Evolutionary conservation across 2,797 vertebrate species (phyloP).

Genomic region (Pseudomugil tenellus): DNA sequence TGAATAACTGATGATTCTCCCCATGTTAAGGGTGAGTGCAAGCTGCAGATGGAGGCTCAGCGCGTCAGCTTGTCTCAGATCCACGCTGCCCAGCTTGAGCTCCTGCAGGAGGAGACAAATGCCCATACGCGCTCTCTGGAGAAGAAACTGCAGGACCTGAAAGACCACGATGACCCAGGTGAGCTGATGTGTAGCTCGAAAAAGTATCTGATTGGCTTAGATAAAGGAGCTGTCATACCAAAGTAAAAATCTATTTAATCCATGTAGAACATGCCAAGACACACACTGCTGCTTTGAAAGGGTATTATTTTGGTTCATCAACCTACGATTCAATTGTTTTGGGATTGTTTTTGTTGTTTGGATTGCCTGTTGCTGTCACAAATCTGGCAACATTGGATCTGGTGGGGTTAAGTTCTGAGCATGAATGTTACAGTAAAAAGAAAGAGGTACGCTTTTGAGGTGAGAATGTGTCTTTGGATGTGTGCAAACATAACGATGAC

Average conservation of each 20-base stretch:
- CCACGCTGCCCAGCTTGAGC: slow-evolving; percentile 90
- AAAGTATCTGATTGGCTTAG: no score
- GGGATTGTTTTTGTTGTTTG: neutral
- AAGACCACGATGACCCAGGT: slow-evolving; percentile 76
- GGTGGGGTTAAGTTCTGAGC: neutral
- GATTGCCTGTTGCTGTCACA: neutral
- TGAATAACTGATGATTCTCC: slow-evolving; percentile 19
- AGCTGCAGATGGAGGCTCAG: slow-evolving; percentile 93
- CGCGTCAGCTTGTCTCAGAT: slow-evolving; percentile 93
- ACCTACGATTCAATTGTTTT: neutral
- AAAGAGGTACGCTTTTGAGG: neutral
- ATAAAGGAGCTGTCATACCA: neutral
- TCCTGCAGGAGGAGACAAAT: slow-evolving; percentile 87
- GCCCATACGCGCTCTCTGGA: slow-evolving; percentile 80
- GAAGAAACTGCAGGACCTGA: slow-evolving; percentile 74
- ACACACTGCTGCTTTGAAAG: neutral
- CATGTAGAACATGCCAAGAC: neutral
- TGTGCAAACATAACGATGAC: neutral
- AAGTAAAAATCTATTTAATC: neutral
- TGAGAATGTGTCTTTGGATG: neutral
- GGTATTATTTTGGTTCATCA: neutral
- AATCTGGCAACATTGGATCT: neutral
- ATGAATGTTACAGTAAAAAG: neutral
- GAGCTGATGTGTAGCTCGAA: slow-evolving; percentile 41
- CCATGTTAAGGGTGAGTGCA: slow-evolving; percentile 85